These are phyloP conservation scores for Tubiluchus corallicola DNA, from an alignment of 2,888 invertebrate species.

Conservation along the genomic window DNA sequence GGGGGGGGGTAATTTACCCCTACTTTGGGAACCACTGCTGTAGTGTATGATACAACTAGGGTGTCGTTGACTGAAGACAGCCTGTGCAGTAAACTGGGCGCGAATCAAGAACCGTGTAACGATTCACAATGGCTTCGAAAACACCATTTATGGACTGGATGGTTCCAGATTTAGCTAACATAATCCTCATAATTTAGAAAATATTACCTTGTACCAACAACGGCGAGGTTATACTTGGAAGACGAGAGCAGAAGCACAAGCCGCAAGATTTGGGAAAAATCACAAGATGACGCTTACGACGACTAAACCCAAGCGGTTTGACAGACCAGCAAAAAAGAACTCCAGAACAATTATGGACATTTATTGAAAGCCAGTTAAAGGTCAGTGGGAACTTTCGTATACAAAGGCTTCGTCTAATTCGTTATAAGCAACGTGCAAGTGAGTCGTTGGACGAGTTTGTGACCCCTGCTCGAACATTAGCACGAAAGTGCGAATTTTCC, in stretches of 20 bases:
- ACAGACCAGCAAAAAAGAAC: background rate
- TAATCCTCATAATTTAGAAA: too few species aligned
- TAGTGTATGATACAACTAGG: too few species aligned
- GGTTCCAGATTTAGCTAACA: background rate
- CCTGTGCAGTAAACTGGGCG: too few species aligned
- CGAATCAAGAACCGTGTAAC: too few species aligned
- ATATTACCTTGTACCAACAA: too few species aligned
- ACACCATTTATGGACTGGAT: background rate
- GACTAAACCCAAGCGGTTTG: background rate
- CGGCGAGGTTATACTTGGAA: too few species aligned
- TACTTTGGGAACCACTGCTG: too few species aligned
- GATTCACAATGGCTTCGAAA: background rate
- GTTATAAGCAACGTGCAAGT: background rate
- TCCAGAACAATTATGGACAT: background rate
- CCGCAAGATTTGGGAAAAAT: too few species aligned
- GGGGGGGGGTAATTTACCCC: too few species aligned
- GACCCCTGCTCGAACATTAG: background rate
- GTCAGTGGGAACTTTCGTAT: background rate
- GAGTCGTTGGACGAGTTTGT: background rate
- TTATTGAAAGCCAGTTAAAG: constrained; percentile 1
- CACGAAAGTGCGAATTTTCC: background rate
- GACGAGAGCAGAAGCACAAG: too few species aligned
- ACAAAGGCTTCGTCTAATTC: background rate
- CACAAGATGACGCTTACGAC: too few species aligned
- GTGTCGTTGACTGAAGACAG: too few species aligned